Conservation (phyloP, 1,140 invertebrate species). For the Drepana arcuata region DNA sequence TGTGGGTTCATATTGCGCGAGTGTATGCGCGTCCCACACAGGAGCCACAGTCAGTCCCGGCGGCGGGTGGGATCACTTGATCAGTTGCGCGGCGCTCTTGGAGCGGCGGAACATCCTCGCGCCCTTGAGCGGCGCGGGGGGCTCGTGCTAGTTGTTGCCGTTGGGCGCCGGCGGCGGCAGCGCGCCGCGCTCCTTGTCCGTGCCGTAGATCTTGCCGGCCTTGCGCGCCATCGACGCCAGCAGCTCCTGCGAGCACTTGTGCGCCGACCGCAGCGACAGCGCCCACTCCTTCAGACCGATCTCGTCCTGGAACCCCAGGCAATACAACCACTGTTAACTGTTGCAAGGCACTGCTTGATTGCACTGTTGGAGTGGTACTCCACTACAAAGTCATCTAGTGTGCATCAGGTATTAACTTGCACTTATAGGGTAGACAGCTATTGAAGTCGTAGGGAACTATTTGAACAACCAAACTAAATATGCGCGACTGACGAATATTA, state of each 20-base stretch:
- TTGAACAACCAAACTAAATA: too few relatives aligned
- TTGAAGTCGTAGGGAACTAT: too few relatives aligned
- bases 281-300: conserved; percentile 97
- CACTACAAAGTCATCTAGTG: too few relatives aligned
- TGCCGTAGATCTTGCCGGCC: conserved; percentile 96
- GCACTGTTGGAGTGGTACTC: too few relatives aligned
- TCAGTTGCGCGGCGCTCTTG: conserved; percentile 69
- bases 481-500: too few relatives aligned
- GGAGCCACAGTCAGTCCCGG: neutral
- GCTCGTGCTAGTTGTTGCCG: conserved; percentile 70
- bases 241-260: conserved; percentile 93
- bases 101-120: conserved; percentile 71
- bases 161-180: conserved; percentile 40
- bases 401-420: too few relatives aligned
- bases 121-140: conserved; percentile 61
- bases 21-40: neutral
- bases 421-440: too few relatives aligned
- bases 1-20: conserved; percentile 13
- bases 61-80: conserved; percentile 45
- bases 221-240: conserved; percentile 96
- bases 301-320: conserved; percentile 88
- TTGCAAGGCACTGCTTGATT: too few relatives aligned
- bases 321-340: too few relatives aligned
- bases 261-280: conserved; percentile 88
- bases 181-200: conserved; percentile 67